phyloP scores from a whole-genome alignment of 2,888 invertebrate species.

The Agonopterix arenella region DNA sequence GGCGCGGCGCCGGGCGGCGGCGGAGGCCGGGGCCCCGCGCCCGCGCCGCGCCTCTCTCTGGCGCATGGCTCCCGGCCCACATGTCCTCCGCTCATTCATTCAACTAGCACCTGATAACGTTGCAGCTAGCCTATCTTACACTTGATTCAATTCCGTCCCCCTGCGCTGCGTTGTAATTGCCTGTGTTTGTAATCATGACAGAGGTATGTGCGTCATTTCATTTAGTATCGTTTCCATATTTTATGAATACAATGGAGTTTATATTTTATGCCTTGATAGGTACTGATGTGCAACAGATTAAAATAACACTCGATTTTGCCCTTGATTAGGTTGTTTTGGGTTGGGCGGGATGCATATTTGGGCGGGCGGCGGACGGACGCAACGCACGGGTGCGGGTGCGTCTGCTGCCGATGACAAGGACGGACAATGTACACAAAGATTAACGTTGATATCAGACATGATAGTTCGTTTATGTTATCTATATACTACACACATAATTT shows the following conservation, averaged over 20 bases:
- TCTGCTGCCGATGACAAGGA: constrained; percentile 31
- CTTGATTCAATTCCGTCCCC: too few species aligned
- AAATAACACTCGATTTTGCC: not conserved
- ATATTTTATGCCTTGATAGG: too few species aligned
- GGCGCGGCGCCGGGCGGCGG: constrained; percentile 34
- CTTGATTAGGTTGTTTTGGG: not conserved
- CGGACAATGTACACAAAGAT: constrained; percentile 24
- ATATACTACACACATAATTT: too few species aligned
- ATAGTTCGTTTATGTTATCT: too few species aligned
- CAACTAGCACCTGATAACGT: constrained; percentile 28
- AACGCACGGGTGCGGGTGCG: constrained; percentile 10
- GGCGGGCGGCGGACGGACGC: constrained; percentile 14
- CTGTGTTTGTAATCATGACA: too few species aligned
- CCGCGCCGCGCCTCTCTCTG: constrained; percentile 14
- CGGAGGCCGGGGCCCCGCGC: constrained; percentile 23
- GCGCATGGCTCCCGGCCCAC: constrained; percentile 14
- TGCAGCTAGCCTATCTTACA: constrained; percentile 15
- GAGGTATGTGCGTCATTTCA: too few species aligned
- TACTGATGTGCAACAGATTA: too few species aligned
- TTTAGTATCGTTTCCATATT: too few species aligned
- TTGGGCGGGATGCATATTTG: constrained; percentile 28
- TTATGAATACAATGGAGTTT: too few species aligned
- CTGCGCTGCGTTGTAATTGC: too few species aligned
- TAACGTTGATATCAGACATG: constrained; percentile 8
- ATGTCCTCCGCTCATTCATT: constrained; percentile 30